phyloP scores from a whole-genome alignment of 2,888 invertebrate species.

The Argynnis bischoffii region DNA sequence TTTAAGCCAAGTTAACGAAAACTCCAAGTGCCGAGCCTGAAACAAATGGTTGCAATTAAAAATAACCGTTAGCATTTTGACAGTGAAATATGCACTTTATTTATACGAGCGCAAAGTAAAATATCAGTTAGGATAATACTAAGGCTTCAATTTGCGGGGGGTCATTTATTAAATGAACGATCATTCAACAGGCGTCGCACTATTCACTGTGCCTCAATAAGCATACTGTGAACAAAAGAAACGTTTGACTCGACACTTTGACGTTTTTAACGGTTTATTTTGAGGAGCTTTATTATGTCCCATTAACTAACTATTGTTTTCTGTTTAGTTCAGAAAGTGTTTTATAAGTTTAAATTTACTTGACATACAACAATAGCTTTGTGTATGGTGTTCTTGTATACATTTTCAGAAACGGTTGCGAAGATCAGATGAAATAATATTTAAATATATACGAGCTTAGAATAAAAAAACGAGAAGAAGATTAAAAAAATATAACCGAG shows the following conservation, averaged over 20 bases:
- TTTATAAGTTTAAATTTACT: too few species aligned
- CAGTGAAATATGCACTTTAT: constrained; percentile 22
- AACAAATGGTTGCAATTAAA: constrained; percentile 36
- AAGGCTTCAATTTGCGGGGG: constrained; percentile 29
- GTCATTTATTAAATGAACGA: constrained; percentile 32
- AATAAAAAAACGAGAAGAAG: too few species aligned
- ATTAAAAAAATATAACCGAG: too few species aligned
- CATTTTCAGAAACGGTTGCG: too few species aligned
- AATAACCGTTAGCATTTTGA: constrained; percentile 3
- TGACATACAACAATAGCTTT: too few species aligned
- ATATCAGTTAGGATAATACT: constrained; percentile 6
- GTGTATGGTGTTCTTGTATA: too few species aligned
- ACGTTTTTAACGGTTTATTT: background rate
- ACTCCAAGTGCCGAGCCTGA: constrained; percentile 26
- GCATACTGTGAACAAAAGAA: constrained; percentile 13
- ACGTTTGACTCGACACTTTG: constrained; percentile 2
- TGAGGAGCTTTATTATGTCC: background rate
- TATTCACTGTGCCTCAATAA: constrained; percentile 19
- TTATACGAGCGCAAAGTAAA: background rate
- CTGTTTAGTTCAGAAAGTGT: too few species aligned
- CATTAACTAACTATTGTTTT: background rate
- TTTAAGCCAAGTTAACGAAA: constrained; percentile 29
- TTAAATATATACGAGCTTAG: too few species aligned
- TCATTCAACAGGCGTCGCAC: constrained; percentile 30
- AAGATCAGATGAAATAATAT: too few species aligned